Conservation (phyloP, 2,113 vertebrate genomes). For the Cyprinus carpio region DNA sequence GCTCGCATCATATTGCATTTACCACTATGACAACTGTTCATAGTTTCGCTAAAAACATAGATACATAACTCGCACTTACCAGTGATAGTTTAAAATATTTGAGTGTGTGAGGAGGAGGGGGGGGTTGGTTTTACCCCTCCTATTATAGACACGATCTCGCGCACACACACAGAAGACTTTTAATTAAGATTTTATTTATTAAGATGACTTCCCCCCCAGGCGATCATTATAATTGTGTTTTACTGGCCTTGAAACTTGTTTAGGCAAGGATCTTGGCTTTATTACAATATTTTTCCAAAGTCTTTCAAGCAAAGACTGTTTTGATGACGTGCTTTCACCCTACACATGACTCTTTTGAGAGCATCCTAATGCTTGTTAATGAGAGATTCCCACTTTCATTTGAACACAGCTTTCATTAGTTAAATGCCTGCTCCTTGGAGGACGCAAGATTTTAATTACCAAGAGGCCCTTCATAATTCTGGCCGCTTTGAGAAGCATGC, state of each 20-base stretch:
- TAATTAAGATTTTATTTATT: conserved; percentile 57
- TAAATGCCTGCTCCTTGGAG: conserved; percentile 66
- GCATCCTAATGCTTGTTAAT: conserved; percentile 61
- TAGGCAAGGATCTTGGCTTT: conserved; percentile 61
- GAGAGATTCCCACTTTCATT: conserved; percentile 58
- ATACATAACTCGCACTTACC: too few relatives aligned
- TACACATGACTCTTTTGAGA: conserved; percentile 55
- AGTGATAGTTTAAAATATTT: background rate
- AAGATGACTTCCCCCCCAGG: conserved; percentile 33
- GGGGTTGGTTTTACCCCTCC: background rate
- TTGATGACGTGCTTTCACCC: conserved; percentile 58
- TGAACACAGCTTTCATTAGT: conserved; percentile 63
- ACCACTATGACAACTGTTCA: too few relatives aligned
- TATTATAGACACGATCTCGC: background rate
- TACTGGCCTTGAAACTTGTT: conserved; percentile 61
- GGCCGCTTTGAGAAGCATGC: conserved; percentile 55
- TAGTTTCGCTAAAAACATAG: too few relatives aligned
- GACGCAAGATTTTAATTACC: conserved; percentile 62
- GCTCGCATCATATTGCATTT: too few relatives aligned
- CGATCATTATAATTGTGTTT: conserved; percentile 55
- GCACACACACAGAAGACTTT: conserved; percentile 34
- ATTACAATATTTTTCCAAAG: conserved; percentile 53
- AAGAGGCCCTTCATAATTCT: conserved; percentile 57
- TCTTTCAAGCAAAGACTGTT: conserved; percentile 53
- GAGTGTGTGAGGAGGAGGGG: background rate